Evolutionary conservation across 2,797 vertebrate species (phyloP).

Genomic region (Hippoglossus hippoglossus): DNA sequence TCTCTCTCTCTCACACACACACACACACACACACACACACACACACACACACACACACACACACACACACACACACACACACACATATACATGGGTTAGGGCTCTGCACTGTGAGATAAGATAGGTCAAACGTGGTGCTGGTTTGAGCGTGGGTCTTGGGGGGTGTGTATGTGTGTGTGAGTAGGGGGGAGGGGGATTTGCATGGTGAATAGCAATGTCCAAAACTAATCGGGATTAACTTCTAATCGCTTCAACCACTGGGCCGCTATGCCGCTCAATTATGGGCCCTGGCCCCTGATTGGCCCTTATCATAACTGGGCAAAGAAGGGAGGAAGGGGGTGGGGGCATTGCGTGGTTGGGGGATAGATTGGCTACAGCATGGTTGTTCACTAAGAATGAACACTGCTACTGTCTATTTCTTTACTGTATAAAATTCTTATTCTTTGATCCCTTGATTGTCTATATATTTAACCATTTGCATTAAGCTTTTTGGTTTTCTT

Average conservation of each 20-base stretch:
- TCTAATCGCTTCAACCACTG: conserved; percentile 80
- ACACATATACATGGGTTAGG: conserved; percentile 30
- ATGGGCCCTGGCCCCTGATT: conserved; percentile 75
- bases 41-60: conserved; percentile 21
- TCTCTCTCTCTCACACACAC: conserved; percentile 15
- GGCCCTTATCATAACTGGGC: conserved; percentile 67
- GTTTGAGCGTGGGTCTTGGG: conserved; percentile 62
- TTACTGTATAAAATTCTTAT: background rate
- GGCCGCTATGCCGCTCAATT: conserved; percentile 78
- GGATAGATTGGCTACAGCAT: background rate
- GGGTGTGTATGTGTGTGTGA: conserved; percentile 21
- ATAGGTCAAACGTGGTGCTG: conserved; percentile 75
- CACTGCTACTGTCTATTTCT: background rate
- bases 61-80: too few relatives aligned
- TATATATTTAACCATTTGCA: background rate
- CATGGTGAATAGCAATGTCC: conserved; percentile 81
- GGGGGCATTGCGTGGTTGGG: background rate
- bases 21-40: conserved; percentile 16
- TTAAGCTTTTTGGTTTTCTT: background rate
- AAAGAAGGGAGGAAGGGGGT: conserved; percentile 20
- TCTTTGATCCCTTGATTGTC: background rate
- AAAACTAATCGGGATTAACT: conserved; percentile 84
- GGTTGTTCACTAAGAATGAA: conserved; percentile 32
- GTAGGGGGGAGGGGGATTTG: conserved; percentile 40
- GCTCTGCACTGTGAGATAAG: conserved; percentile 79